Conservation (phyloP, 1,140 invertebrate genomes). For the Cotesia glomerata region DNA sequence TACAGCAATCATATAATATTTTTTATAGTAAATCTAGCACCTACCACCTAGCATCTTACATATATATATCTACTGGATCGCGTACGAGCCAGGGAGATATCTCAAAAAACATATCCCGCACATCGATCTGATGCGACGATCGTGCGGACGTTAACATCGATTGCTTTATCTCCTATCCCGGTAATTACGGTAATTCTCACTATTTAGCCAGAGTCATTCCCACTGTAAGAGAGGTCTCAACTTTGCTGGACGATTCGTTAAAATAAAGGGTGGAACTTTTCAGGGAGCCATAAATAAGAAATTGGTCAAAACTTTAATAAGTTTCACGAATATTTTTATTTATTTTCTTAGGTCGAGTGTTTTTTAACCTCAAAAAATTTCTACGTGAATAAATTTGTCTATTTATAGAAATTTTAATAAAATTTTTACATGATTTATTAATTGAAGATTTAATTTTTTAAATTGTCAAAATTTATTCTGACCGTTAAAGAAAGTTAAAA, state of each 20-base stretch:
- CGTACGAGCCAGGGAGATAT: too few species aligned
- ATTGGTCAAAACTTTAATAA: too few species aligned
- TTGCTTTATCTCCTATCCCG: constrained; percentile 38
- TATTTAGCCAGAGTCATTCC: constrained; percentile 41
- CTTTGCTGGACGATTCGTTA: background rate
- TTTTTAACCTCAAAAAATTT: too few species aligned
- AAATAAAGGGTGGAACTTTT: too few species aligned
- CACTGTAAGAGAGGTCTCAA: constrained; percentile 15
- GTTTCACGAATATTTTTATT: too few species aligned
- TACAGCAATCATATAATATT: background rate
- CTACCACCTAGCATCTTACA: background rate
- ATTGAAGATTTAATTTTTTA: too few species aligned
- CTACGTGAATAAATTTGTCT: too few species aligned
- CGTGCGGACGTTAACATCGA: constrained; percentile 32
- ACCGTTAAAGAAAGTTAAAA: too few species aligned
- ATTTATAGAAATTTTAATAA: too few species aligned
- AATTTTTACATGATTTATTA: too few species aligned
- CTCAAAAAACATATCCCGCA: background rate
- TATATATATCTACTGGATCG: background rate
- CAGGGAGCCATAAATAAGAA: background rate
- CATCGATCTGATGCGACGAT: constrained; percentile 25
- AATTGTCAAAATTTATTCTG: too few species aligned
- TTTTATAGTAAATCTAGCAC: background rate
- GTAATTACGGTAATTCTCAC: constrained; percentile 43
- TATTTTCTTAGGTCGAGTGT: too few species aligned